phyloP scores from a whole-genome alignment of 1,140 invertebrate genomes.

The Brachionus calyciflorus region DNA sequence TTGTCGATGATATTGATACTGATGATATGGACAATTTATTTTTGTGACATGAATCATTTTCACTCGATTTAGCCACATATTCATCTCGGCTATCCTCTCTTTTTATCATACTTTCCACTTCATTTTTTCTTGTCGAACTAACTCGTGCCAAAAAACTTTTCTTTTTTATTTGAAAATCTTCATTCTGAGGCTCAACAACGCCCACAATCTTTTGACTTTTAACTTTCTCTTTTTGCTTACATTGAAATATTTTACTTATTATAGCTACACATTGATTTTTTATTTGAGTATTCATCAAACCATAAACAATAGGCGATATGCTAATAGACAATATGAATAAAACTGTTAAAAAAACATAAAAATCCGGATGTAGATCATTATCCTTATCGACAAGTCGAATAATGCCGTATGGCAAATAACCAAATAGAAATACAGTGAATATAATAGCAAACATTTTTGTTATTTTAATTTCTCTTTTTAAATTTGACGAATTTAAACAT shows the following conservation, averaged over 20 bases:
- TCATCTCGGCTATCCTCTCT: no score
- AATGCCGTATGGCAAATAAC: slow-evolving; percentile 58
- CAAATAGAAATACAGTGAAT: slow-evolving; percentile 58
- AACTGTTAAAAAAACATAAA: slow-evolving; percentile 58
- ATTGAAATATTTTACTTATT: slow-evolving; percentile 29
- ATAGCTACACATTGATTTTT: slow-evolving; percentile 52
- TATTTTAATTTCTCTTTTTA: slow-evolving; percentile 56
- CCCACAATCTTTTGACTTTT: background rate
- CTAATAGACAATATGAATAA: slow-evolving; percentile 58
- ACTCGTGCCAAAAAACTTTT: no score
- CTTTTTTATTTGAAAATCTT: no score
- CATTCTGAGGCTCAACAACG: no score
- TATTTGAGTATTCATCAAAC: slow-evolving; percentile 58
- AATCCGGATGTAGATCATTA: slow-evolving; percentile 54
- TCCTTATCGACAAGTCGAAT: slow-evolving; percentile 54
- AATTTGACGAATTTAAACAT: background rate
- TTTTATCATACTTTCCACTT: no score
- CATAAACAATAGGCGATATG: slow-evolving; percentile 58
- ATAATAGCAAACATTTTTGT: slow-evolving; percentile 61
- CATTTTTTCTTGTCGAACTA: no score
- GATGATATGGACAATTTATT: no score
- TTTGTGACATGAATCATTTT: no score
- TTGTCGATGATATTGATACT: no score
- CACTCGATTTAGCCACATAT: no score
- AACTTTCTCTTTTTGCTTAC: background rate